Evolutionary conservation across 2,888 invertebrate species (phyloP).

Genomic region (Oscheius sp.): DNA sequence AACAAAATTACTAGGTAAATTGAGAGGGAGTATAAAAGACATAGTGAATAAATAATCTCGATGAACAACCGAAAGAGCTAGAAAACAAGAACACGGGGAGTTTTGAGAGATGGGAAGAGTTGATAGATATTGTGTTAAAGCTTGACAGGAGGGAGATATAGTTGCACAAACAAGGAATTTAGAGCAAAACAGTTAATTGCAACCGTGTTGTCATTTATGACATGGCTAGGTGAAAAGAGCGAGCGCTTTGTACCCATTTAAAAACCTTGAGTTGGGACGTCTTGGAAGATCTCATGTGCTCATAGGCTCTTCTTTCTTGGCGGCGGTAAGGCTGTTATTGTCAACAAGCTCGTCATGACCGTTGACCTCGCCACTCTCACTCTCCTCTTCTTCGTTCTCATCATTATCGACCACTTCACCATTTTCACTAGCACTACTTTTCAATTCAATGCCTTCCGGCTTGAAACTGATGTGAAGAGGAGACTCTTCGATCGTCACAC

Average conservation of each 20-base stretch:
- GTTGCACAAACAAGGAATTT: neutral
- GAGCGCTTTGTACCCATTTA: slow-evolving; percentile 8
- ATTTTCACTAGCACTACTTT: slow-evolving; percentile 4
- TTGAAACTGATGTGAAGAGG: slow-evolving; percentile 18
- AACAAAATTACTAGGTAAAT: neutral
- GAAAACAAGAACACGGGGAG: slow-evolving; percentile 13
- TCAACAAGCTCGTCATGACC: slow-evolving; percentile 7
- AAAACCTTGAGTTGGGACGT: neutral
- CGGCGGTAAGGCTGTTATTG: too few relatives aligned
- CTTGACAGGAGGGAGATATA: neutral
- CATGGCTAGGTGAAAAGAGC: slow-evolving; percentile 25
- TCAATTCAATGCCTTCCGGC: slow-evolving; percentile 15
- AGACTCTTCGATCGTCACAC: slow-evolving; percentile 28
- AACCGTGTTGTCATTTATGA: slow-evolving; percentile 21
- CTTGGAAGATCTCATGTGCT: slow-evolving; percentile 8
- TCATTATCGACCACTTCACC: slow-evolving; percentile 12
- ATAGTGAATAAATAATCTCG: too few relatives aligned
- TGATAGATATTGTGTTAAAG: slow-evolving; percentile 1
- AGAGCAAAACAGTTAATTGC: neutral
- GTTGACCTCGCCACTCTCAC: slow-evolving; percentile 6
- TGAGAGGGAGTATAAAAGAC: neutral
- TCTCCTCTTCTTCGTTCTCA: slow-evolving; percentile 11
- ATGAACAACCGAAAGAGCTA: slow-evolving; percentile 12
- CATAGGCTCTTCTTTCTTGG: slow-evolving; percentile 10
- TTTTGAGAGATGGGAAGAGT: neutral